Evolutionary conservation across 2,797 vertebrate species (phyloP).

Genomic region (Gorsachius magnificus): DNA sequence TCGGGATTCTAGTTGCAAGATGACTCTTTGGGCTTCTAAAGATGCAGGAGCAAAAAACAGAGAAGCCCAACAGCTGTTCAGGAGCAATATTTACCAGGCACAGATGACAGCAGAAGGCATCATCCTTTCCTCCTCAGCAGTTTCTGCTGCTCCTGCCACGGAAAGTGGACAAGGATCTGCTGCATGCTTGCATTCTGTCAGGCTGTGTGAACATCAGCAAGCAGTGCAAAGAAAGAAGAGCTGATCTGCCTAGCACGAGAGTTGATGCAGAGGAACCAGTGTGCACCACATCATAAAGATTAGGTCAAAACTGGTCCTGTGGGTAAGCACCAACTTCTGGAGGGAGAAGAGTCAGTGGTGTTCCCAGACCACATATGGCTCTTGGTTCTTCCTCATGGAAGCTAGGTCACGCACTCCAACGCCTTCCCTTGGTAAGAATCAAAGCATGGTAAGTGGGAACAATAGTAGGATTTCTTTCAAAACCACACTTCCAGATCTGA

Average conservation of each 20-base stretch:
- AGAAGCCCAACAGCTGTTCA: background rate
- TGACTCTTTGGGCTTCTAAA: background rate
- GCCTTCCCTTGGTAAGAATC: background rate
- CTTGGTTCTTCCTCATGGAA: background rate
- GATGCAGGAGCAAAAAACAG: background rate
- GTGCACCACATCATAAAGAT: background rate
- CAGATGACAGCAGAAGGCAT: background rate
- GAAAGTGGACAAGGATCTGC: background rate
- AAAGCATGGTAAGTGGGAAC: background rate
- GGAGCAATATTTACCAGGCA: background rate
- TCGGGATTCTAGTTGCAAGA: background rate
- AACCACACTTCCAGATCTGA: background rate
- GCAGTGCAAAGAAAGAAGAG: background rate
- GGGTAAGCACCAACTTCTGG: background rate
- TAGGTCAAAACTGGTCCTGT: background rate
- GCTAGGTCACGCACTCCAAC: background rate
- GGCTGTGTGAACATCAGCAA: background rate
- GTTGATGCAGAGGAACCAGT: background rate
- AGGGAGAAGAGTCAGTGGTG: background rate
- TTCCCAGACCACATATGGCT: background rate
- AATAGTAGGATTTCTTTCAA: background rate
- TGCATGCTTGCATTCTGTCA: background rate
- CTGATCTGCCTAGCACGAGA: background rate
- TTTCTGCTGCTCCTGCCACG: background rate
- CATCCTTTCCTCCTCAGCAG: background rate